Evolutionary conservation across 2,888 invertebrate genomes (phyloP).

Genomic region (Erynnis tages): DNA sequence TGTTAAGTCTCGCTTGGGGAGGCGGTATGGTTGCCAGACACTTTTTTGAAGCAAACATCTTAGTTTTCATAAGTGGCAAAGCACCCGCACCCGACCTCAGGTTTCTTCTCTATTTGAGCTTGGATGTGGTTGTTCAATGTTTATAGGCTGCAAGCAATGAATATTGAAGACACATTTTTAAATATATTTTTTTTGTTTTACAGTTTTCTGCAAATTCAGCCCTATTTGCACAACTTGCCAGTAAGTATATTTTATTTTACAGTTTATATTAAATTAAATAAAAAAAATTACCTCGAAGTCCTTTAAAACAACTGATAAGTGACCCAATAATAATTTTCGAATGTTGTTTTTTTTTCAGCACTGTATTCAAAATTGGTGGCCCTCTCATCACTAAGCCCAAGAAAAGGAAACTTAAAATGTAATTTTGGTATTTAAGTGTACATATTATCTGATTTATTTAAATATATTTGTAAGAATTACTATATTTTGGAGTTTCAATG

Average conservation of each 20-base stretch:
- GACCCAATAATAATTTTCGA: too few relatives aligned
- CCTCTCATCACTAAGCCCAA: conserved; percentile 89
- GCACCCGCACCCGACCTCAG: too few relatives aligned
- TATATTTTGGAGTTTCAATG: not conserved
- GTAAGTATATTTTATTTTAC: conserved; percentile 83
- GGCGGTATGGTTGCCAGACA: too few relatives aligned
- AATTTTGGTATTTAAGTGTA: conserved; percentile 31
- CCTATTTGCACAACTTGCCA: conserved; percentile 99
- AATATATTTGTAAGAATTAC: not conserved
- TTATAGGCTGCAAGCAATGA: too few relatives aligned
- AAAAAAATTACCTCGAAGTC: too few relatives aligned
- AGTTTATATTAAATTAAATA: too few relatives aligned
- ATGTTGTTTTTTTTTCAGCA: conserved; percentile 84
- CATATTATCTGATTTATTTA: conserved; percentile 2
- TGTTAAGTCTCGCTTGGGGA: too few relatives aligned
- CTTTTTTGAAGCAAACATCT: too few relatives aligned
- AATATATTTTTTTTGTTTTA: conserved; percentile 42
- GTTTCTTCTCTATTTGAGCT: too few relatives aligned
- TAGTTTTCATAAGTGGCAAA: too few relatives aligned
- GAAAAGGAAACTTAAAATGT: conserved; percentile 88
- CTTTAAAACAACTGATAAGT: too few relatives aligned
- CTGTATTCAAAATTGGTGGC: conserved; percentile 94
- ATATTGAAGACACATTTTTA: not conserved
- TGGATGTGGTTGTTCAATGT: too few relatives aligned
- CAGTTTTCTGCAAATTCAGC: conserved; percentile 98